A percentile compares a stretch with the other conserved stretches of the same genome.
Evolutionary conservation across 2,113 vertebrate species (phyloP).

Genomic region (Reinhardtius hippoglossoides): DNA sequence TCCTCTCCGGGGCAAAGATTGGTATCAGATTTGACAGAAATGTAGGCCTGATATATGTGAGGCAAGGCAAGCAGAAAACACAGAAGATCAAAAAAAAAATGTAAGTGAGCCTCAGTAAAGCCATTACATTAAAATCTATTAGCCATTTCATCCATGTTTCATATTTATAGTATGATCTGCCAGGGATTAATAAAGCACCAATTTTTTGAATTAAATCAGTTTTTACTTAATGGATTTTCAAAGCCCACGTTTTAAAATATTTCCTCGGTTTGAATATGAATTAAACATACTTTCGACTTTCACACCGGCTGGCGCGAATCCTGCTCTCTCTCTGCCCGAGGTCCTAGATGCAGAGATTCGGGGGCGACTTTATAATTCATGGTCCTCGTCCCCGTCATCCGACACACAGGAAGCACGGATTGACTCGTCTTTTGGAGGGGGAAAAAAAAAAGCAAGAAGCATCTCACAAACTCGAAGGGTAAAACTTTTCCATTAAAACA

Average conservation of each 20-base stretch:
- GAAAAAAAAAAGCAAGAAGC: conserved; percentile 18
- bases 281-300: conserved; percentile 48
- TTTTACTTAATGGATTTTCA: conserved; percentile 27
- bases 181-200: conserved; percentile 8
- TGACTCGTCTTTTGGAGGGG: conserved; percentile 40
- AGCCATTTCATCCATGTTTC: neutral
- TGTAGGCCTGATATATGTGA: neutral
- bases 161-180: neutral
- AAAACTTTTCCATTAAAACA: conserved; percentile 60
- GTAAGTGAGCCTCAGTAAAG: neutral
- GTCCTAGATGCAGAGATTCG: conserved; percentile 41
- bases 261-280: conserved; percentile 32
- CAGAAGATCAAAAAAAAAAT: conserved; percentile 5
- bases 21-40: conserved; percentile 26
- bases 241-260: conserved; percentile 22
- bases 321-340: conserved; percentile 19
- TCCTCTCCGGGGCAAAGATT: conserved; percentile 20
- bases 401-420: conserved; percentile 44
- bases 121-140: conserved; percentile 12
- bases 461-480: conserved; percentile 47
- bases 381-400: conserved; percentile 21
- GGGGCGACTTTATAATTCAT: conserved; percentile 57
- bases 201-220: conserved; percentile 5
- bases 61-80: conserved; percentile 11
- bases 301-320: conserved; percentile 4